Percentiles rank a stretch among this genome's conserved stretches.
Evolutionary conservation across 2,797 vertebrate species (phyloP).

Genomic region (Sebastes dallii): DNA sequence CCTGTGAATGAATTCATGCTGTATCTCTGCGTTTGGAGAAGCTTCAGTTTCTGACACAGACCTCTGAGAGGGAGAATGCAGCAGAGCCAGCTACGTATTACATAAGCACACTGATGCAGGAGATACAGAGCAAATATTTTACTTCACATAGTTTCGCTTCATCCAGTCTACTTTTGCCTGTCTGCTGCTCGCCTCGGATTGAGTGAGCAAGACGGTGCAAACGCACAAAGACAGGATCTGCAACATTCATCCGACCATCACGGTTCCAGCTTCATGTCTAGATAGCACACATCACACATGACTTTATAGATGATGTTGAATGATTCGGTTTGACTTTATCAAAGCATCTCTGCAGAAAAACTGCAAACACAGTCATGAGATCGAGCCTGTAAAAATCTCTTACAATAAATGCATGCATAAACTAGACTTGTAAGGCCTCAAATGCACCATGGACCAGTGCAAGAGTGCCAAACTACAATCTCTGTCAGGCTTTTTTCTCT

Average conservation of each 20-base stretch:
- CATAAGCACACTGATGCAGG: conserved; percentile 64
- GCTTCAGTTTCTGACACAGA: conserved; percentile 23
- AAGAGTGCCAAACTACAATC: background rate
- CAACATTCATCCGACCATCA: conserved; percentile 22
- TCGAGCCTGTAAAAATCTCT: background rate
- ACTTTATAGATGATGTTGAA: background rate
- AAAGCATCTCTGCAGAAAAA: background rate
- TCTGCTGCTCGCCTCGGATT: conserved; percentile 2
- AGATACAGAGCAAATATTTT: conserved; percentile 67
- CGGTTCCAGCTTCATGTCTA: background rate
- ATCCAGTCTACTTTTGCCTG: conserved; percentile 29
- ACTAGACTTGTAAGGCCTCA: background rate
- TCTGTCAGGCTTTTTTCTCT: background rate
- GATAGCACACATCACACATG: background rate
- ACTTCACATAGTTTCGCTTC: conserved; percentile 50
- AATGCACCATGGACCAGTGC: background rate
- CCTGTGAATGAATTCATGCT: conserved; percentile 26
- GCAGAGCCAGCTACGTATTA: conserved; percentile 64
- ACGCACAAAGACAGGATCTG: conserved; percentile 28
- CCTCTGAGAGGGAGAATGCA: conserved; percentile 50
- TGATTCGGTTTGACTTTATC: background rate
- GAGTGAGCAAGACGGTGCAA: background rate
- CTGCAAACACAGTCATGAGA: conserved; percentile 11
- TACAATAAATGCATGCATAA: background rate
- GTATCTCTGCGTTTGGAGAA: conserved; percentile 30